Percentiles rank a stretch among this genome's conserved stretches.
phyloP scores from a whole-genome alignment of 2,113 vertebrate species.

The Psilopsiagon aurifrons region DNA sequence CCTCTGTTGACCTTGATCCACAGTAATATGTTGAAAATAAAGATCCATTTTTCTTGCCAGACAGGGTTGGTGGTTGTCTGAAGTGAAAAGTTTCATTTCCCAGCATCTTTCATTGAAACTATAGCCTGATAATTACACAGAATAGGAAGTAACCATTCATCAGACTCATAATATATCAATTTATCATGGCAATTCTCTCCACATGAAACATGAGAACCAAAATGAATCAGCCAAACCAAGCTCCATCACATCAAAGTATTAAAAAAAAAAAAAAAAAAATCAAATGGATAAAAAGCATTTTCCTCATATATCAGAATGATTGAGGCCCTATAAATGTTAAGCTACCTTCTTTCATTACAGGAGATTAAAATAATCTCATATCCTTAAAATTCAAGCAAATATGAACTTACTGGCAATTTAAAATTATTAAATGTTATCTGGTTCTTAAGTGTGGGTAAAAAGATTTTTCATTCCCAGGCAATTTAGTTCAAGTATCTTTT shows the following conservation, averaged over 20 bases:
- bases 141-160: slow-evolving; percentile 79
- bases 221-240: slow-evolving; percentile 71
- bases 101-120: slow-evolving; percentile 76
- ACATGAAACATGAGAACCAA: slow-evolving; percentile 48
- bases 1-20: slow-evolving; percentile 58
- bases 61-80: slow-evolving; percentile 74
- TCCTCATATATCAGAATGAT: not conserved
- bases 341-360: slow-evolving; percentile 11
- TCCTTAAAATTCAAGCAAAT: not conserved
- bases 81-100: slow-evolving; percentile 79
- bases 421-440: slow-evolving; percentile 37
- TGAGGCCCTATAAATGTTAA: not conserved
- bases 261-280: not conserved
- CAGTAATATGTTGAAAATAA: slow-evolving; percentile 65
- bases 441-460: not conserved
- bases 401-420: slow-evolving; percentile 18
- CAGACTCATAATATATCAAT: slow-evolving; percentile 74
- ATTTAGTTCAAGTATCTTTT: slow-evolving; percentile 19
- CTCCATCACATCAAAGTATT: not conserved
- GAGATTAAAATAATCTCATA: slow-evolving; percentile 21
- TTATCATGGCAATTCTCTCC: slow-evolving; percentile 66
- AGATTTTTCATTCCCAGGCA: not conserved
- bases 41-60: slow-evolving; percentile 77
- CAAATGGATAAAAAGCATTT: slow-evolving; percentile 34
- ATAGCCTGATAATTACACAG: slow-evolving; percentile 73